These are phyloP conservation scores for Leptobrachium leishanense DNA, from an alignment of 2,113 vertebrate species.

Conservation along the genomic window DNA sequence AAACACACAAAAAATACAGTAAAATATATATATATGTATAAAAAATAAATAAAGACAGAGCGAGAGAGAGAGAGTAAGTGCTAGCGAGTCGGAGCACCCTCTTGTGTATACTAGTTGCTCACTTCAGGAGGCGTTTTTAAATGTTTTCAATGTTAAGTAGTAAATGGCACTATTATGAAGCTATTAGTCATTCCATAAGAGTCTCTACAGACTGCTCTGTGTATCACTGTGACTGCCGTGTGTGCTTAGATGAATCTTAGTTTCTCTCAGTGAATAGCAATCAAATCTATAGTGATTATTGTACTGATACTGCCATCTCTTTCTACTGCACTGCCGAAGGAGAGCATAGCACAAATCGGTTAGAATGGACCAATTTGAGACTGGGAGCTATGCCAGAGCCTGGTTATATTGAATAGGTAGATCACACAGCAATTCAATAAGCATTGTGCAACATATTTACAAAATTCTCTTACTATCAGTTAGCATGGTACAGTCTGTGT, in stretches of 20 bases:
- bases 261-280: slow-evolving; percentile 91
- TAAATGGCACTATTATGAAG: slow-evolving; percentile 96
- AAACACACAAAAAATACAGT: too few species aligned
- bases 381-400: slow-evolving; percentile 71
- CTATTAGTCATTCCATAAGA: slow-evolving; percentile 97
- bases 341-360: slow-evolving; percentile 73
- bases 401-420: slow-evolving; percentile 61
- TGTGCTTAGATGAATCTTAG: slow-evolving; percentile 93
- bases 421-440: slow-evolving; percentile 91
- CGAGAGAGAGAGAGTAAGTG: slow-evolving; percentile 75
- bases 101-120: slow-evolving; percentile 89
- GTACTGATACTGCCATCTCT: slow-evolving; percentile 89
- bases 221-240: slow-evolving; percentile 99
- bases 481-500: slow-evolving; percentile 7
- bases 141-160: slow-evolving; percentile 98
- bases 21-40: too few species aligned
- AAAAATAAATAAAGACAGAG: too few species aligned
- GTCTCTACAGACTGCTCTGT: slow-evolving; percentile 94
- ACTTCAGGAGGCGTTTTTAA: slow-evolving; percentile 93
- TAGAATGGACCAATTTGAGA: slow-evolving; percentile 75
- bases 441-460: slow-evolving; percentile 90
- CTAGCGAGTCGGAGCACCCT: slow-evolving; percentile 88
- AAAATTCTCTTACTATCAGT: slow-evolving; percentile 56
- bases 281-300: slow-evolving; percentile 89
- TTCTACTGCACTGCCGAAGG: slow-evolving; percentile 84